phyloP scores from a whole-genome alignment of 2,888 invertebrate species.

The Schrankia costaestrigalis region DNA sequence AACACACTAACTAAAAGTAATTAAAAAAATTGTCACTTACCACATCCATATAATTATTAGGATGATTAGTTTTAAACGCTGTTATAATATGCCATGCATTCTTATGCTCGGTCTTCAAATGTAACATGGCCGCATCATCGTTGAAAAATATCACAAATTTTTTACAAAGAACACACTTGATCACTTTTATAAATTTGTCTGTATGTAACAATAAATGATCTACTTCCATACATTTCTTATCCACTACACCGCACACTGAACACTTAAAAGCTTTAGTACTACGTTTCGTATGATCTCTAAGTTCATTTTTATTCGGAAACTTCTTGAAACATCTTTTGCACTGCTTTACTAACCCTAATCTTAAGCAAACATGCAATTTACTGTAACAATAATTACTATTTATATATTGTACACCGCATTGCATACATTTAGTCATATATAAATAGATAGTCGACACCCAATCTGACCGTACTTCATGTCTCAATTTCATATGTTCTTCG shows the following conservation, averaged over 20 bases:
- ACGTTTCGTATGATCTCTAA: slow-evolving; percentile 22
- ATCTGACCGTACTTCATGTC: slow-evolving; percentile 47
- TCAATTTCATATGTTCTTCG: slow-evolving; percentile 24
- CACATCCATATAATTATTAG: too few species aligned
- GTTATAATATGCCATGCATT: too few species aligned
- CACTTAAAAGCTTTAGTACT: slow-evolving; percentile 20
- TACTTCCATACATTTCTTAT: slow-evolving; percentile 31
- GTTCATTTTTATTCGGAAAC: too few species aligned
- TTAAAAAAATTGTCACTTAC: too few species aligned
- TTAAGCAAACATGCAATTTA: too few species aligned
- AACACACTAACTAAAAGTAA: too few species aligned
- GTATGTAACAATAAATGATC: slow-evolving; percentile 44
- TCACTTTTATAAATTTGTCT: slow-evolving; percentile 23
- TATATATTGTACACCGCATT: slow-evolving; percentile 15
- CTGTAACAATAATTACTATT: slow-evolving; percentile 23
- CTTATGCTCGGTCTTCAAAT: slow-evolving; percentile 19
- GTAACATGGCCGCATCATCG: slow-evolving; percentile 3
- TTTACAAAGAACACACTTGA: slow-evolving; percentile 38
- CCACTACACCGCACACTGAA: slow-evolving; percentile 21
- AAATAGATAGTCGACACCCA: slow-evolving; percentile 6
- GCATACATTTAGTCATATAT: slow-evolving; percentile 21
- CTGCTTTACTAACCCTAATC: slow-evolving; percentile 1
- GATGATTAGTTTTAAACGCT: too few species aligned
- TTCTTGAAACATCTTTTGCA: too few species aligned
- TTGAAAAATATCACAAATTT: slow-evolving; percentile 21